These are phyloP conservation scores for Drepana arcuata DNA, from an alignment of 1,140 invertebrate species.

Conservation along the genomic window DNA sequence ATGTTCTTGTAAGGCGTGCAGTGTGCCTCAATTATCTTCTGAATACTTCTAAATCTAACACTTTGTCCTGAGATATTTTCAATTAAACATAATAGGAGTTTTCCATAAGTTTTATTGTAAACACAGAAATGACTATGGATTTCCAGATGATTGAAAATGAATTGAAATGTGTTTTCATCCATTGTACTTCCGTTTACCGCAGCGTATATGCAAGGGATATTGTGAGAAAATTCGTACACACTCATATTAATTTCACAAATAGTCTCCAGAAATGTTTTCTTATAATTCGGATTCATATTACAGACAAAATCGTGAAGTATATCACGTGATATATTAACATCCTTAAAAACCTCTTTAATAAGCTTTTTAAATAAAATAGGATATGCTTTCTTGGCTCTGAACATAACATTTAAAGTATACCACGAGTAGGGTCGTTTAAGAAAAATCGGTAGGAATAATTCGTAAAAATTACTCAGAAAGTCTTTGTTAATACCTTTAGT, in stretches of 20 bases:
- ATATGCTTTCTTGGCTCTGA: slow-evolving; percentile 14
- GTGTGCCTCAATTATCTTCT: too few relatives aligned
- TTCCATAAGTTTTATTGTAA: too few relatives aligned
- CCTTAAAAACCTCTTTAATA: slow-evolving; percentile 22
- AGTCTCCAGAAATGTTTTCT: slow-evolving; percentile 15
- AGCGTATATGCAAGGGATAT: too few relatives aligned
- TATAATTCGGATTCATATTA: slow-evolving; percentile 14
- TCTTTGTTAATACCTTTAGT: slow-evolving; percentile 7
- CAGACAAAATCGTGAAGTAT: slow-evolving; percentile 28
- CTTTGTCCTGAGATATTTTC: too few relatives aligned
- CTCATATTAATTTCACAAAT: slow-evolving; percentile 17
- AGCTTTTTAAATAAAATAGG: slow-evolving; percentile 15
- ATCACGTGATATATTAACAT: slow-evolving; percentile 16
- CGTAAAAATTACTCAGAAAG: slow-evolving; percentile 20
- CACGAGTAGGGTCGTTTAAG: slow-evolving; percentile 24
- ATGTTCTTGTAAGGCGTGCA: too few relatives aligned
- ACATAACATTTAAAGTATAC: slow-evolving; percentile 24
- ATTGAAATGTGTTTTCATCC: too few relatives aligned
- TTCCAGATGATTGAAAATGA: too few relatives aligned
- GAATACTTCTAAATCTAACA: too few relatives aligned
- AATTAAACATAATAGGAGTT: too few relatives aligned
- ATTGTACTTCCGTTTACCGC: too few relatives aligned
- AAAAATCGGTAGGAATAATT: slow-evolving; percentile 19
- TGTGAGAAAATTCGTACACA: too few relatives aligned
- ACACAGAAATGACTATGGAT: too few relatives aligned